These are phyloP conservation scores for Lissocephala sabroskyi DNA, from an alignment of 2,888 invertebrate species.

Conservation along the genomic window DNA sequence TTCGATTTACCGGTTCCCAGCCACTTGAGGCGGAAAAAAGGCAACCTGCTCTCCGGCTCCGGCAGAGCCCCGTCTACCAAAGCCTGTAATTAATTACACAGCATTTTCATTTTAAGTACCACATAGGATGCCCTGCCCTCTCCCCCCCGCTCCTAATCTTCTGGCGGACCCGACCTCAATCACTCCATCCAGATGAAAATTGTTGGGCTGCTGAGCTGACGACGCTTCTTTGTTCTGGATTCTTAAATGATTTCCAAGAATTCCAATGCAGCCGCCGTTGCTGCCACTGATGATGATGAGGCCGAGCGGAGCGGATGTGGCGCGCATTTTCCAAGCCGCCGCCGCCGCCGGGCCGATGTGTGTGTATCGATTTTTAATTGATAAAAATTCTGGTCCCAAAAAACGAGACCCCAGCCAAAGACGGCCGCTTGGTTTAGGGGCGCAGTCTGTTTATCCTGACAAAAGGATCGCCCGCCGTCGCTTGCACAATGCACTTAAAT, in stretches of 20 bases:
- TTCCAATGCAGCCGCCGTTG: background rate
- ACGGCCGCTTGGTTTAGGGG: no score
- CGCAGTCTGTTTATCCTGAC: constrained; percentile 40
- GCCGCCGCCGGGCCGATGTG: background rate
- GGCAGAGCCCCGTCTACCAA: constrained; percentile 10
- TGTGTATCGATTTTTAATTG: constrained; percentile 30
- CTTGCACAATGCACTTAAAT: constrained; percentile 47
- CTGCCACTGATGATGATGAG: no score
- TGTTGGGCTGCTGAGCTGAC: constrained; percentile 6
- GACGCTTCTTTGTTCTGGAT: constrained; percentile 28
- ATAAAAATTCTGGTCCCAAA: constrained; percentile 30
- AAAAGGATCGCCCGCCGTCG: constrained; percentile 38
- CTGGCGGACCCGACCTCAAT: background rate
- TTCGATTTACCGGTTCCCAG: constrained; percentile 31
- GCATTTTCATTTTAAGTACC: constrained; percentile 57
- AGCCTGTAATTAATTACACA: constrained; percentile 58
- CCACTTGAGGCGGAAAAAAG: constrained; percentile 17
- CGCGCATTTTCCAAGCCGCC: constrained; percentile 36
- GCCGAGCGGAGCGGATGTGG: constrained; percentile 46
- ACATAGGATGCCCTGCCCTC: background rate
- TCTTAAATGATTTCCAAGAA: constrained; percentile 58
- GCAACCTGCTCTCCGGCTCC: constrained; percentile 24
- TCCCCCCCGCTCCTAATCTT: constrained; percentile 2
- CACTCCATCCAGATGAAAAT: constrained; percentile 2
- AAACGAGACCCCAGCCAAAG: no score